phyloP scores from a whole-genome alignment of 1,140 invertebrate species.

The Brachionus rubens region DNA sequence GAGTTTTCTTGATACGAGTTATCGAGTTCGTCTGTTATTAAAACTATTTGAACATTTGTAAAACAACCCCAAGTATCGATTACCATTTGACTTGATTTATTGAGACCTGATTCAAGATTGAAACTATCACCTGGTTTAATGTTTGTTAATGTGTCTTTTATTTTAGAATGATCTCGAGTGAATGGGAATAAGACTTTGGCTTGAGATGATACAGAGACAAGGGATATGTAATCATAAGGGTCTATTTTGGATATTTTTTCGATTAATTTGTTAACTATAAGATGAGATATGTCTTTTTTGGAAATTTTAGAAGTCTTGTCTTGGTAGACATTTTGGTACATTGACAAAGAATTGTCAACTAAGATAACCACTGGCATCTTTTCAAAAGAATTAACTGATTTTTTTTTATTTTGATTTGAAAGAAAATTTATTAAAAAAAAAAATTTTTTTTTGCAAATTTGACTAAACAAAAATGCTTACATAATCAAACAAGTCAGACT shows the following conservation, averaged over 20 bases:
- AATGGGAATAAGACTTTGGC: no score
- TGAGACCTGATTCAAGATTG: neutral
- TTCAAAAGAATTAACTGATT: no score
- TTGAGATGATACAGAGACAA: conserved; percentile 15
- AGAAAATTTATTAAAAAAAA: neutral
- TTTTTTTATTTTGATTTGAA: neutral
- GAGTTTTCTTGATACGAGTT: conserved; percentile 5
- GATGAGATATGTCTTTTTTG: neutral
- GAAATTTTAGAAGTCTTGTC: neutral
- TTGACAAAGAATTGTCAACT: conserved; percentile 42
- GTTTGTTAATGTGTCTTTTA: neutral
- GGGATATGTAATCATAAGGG: conserved; percentile 8
- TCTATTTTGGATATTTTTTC: neutral
- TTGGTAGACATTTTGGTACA: neutral
- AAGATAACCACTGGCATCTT: conserved; percentile 27
- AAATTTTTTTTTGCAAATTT: neutral
- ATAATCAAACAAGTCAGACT: no score
- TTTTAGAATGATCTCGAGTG: no score
- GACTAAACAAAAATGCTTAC: no score
- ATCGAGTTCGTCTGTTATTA: neutral
- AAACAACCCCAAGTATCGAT: conserved; percentile 14
- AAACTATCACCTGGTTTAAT: conserved; percentile 11
- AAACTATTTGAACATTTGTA: neutral
- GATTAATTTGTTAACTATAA: neutral
- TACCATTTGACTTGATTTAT: conserved; percentile 1